Evolutionary conservation across 2,888 invertebrate genomes (phyloP).

Genomic region (Aphidoletes aphidimyza): DNA sequence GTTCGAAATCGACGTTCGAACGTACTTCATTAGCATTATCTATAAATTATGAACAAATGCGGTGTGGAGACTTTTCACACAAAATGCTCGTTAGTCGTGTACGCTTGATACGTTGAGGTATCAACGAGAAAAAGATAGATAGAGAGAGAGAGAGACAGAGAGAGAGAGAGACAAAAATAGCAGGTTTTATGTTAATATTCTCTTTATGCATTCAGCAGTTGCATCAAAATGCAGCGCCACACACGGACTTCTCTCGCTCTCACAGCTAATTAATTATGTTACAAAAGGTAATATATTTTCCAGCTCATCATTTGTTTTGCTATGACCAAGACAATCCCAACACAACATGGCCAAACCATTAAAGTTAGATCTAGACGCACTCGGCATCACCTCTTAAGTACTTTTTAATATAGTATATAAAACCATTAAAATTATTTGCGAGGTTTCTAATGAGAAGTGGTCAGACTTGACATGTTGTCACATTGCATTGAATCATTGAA

Average conservation of each 20-base stretch:
- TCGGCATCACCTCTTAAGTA: no score
- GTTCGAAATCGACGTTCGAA: background rate
- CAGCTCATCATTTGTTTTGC: conserved; percentile 19
- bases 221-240: conserved; percentile 20
- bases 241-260: background rate
- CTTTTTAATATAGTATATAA: background rate
- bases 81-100: background rate
- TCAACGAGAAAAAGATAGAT: background rate
- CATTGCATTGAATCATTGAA: no score
- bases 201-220: conserved; percentile 1
- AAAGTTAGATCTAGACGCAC: background rate
- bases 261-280: conserved; percentile 49
- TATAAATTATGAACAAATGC: conserved; percentile 29
- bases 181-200: background rate
- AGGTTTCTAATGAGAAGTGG: no score
- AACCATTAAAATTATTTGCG: no score
- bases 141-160: background rate
- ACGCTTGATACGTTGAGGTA: no score
- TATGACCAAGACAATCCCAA: background rate
- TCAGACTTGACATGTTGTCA: conserved; percentile 1
- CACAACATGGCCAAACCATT: background rate
- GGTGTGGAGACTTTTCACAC: conserved; percentile 30
- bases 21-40: conserved; percentile 36
- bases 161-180: background rate
- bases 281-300: conserved; percentile 42